Evolutionary conservation across 1,140 invertebrate genomes (phyloP), one percentile per base, ranked within the genome.

Genomic region (Chionoecetes opilio): DNA sequence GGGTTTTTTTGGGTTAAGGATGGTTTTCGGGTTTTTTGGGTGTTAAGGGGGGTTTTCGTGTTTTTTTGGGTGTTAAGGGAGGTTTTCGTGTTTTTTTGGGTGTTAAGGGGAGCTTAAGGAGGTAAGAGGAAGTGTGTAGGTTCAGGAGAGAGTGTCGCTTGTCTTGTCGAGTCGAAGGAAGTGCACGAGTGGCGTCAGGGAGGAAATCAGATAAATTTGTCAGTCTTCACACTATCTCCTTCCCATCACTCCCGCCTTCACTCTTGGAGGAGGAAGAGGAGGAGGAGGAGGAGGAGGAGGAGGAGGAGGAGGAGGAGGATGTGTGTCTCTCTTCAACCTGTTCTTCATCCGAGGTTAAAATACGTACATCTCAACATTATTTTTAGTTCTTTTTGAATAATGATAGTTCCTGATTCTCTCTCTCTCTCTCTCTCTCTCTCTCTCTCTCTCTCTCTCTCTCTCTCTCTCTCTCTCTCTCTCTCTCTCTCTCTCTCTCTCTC

Each of bases 381-480:
- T 75, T 75, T n/a, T n/a, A 75, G 63, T 26, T 21, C 26, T 75
- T 75, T n/a, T 75, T 8, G 63, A 75, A 75, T n/a, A 17, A n/a
- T n/a, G n/a, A n/a, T n/a, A n/a, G n/a, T n/a, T n/a, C n/a, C n/a
- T n/a, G 46, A 53, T 53, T 53, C 63, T 75, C 63, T 75, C 63
- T 75, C 63, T 75, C 63, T 75, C 63, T 75, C 63, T 75, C 63
- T 75, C 63, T 75, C 63, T 75, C 63, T 75, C 63, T n/a, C 63
- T 75, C n/a, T 75, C n/a, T 75, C 63, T 75, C n/a, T n/a, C 63
- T 75, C 63, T n/a, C 63, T 75, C 63, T 26, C 63, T 75, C 21
- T 75, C 63, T 53, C 46, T 53, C 46, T 53, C 46, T 53, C 46
- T 53, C 46, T 53, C 46, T 75, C 63, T 75, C n/a, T 75, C n/a